Base-by-base conservation (phyloP, 1,140 invertebrate species). In the Drusus annulatus region DNA sequence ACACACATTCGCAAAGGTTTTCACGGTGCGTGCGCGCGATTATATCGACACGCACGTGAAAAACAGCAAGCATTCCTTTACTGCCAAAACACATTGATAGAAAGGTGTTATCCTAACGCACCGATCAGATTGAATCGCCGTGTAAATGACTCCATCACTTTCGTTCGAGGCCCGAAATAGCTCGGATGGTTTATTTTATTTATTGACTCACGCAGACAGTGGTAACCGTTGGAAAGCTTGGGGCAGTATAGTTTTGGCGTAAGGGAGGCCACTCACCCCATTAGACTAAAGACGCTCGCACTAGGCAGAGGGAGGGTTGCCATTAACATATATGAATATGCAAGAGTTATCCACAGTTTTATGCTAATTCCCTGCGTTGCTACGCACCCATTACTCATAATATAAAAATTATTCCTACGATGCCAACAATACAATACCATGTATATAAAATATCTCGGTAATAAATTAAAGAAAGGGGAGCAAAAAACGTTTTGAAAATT, bases 301-400 rank as follows among this genome's bases (percentile, higher is more conserved):
- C 79, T 50, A 56, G 56, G 76, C 13, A 28, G 76, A 54, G 68
- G 68, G 68, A 71, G 68, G 17, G 13, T 52, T 36, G 68, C 19
- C 17, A 75, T 83, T 83, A 83, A 62, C 82, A 83, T 83, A 83
- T 60, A 83, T 83, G 82, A 83, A 83, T 83, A 83, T 83, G 79
- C 82, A 83, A 63, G 69, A 65, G 76, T 25, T 63, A 76, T 76
- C 16, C 51, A 21, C 52, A 15, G 19, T 54, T 51, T 31, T 56
- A 75, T 75, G 73, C 73, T 75, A 76, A 76, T 76, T 19, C 23
- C 10, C n/a, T 60, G 71, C 52, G 71, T 75, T 75, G 71, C 71
- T 75, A 75, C 25, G 71, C 54, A 54, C 68, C 19, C 8, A 71
- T 51, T 71, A 51, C 50, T 52, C 68, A 52, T 28, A 45, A 45